Percentiles rank a stretch among this genome's conserved stretches.
These are phyloP conservation scores for Linhomoeus sp. DNA, from an alignment of 2,888 invertebrate species.

Conservation along the genomic window DNA sequence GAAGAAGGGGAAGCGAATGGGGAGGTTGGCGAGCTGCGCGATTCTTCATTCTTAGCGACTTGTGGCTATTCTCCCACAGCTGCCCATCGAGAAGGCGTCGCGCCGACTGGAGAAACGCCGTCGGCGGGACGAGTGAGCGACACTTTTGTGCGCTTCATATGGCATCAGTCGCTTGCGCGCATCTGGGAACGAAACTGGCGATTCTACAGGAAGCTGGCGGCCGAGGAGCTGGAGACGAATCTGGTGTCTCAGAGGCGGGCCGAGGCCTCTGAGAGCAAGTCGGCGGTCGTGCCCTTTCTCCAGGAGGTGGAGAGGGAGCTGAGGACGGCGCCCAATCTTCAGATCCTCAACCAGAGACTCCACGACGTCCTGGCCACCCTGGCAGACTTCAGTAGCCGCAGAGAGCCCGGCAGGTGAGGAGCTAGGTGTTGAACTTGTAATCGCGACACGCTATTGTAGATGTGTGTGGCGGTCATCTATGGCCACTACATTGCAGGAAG, in stretches of 20 bases:
- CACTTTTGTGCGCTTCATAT: background rate
- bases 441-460: background rate
- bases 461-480: background rate
- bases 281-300: background rate
- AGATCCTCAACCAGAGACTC: conserved; percentile 3
- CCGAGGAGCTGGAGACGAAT: conserved; percentile 5
- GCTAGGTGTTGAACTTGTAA: background rate
- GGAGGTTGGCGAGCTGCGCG: no score
- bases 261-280: background rate
- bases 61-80: background rate
- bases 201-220: conserved; percentile 1
- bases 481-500: conserved; percentile 35
- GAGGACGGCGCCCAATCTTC: conserved; percentile 3
- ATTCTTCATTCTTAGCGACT: no score
- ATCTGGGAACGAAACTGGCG: background rate
- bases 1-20: no score
- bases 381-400: conserved; percentile 18
- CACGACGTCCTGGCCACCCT: conserved; percentile 9
- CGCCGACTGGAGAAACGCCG: background rate
- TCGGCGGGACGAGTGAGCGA: background rate
- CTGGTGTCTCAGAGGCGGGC: background rate
- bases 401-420: conserved; percentile 11
- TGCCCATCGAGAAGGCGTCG: conserved; percentile 1
- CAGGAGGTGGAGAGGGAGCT: background rate
- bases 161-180: background rate